Base-by-base conservation (phyloP, 2,113 vertebrate species). In the Nipponia nippon region DNA sequence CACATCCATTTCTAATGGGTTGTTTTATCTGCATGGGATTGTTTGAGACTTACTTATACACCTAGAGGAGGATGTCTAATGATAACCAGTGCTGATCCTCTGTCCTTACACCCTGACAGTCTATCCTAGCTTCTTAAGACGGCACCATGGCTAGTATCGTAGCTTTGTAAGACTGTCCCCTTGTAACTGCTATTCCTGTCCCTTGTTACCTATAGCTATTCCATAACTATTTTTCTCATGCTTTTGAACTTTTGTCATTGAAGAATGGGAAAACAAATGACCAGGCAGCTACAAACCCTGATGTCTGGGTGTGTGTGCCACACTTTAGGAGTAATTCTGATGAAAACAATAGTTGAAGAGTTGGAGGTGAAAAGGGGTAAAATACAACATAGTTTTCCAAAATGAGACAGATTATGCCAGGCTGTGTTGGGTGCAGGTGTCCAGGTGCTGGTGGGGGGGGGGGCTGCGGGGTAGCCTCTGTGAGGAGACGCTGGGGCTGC, bases 401-500 rank as follows among this genome's bases (percentile, higher is more conserved):
- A 89, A 25, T 25, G 1, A 63, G 16, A 20, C 13, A 36, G 26
- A 40, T 34, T 67, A 23, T 29, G 27, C 18, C 27, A 44, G 16
- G 15, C 36, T 46, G 32, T 25, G 4, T 1, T 12, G 23, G 11
- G 38, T 59, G 29, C 16, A 5, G n/a, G 53, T 34, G 52, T 16
- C 32, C 13, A 2, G 14, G 40, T 0, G 0, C 16, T 16, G 29
- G n/a, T 15, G 29, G 23, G 10, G 29, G 23, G 10, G 38, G 34
- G 59, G 59, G 18, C 50, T 20, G 15, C 42, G 4, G 42, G 23
- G 38, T 1, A 5, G 32, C 8, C 19, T 14, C 44, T 58, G 44
- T 50, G 25, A 52, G 67, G 52, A n/a, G 6, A 10, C 29, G 14
- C 10, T 1, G 2, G 21, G 52, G 21, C 40, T 47, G 34, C 49